Evolutionary conservation across 2,113 vertebrate species (phyloP).

Genomic region (Manacus vitellinus): DNA sequence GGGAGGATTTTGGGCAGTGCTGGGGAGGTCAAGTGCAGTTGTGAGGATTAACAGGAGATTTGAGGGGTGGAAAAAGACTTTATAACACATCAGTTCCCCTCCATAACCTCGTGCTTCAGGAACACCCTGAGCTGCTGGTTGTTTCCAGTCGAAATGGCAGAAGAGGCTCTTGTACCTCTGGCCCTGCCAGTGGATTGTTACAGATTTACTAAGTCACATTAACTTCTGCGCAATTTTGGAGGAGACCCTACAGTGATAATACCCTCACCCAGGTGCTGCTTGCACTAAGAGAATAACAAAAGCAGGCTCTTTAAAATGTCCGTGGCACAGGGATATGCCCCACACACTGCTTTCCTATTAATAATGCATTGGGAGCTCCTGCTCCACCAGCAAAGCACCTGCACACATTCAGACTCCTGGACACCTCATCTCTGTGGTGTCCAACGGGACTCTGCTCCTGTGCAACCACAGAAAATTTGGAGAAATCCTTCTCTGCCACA

Average conservation of each 20-base stretch:
- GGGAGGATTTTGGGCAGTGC: neutral
- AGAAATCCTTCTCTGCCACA: neutral
- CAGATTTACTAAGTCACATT: neutral
- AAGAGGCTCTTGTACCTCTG: neutral
- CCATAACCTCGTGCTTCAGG: neutral
- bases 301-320: neutral
- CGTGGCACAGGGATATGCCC: neutral
- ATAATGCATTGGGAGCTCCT: neutral
- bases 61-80: neutral
- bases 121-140: neutral
- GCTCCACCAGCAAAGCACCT: neutral
- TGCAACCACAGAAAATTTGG: neutral
- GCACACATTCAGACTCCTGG: neutral
- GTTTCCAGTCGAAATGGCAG: neutral
- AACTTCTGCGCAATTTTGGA: neutral
- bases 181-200: neutral
- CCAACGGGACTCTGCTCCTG: neutral
- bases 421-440: fast-evolving
- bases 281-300: neutral
- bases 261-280: neutral
- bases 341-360: neutral
- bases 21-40: neutral
- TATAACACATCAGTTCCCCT: neutral
- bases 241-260: neutral
- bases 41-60: neutral